Evolutionary conservation across 1,140 invertebrate genomes (phyloP), one percentile per base, ranked within the genome.

Genomic region (Linepithema humile): DNA sequence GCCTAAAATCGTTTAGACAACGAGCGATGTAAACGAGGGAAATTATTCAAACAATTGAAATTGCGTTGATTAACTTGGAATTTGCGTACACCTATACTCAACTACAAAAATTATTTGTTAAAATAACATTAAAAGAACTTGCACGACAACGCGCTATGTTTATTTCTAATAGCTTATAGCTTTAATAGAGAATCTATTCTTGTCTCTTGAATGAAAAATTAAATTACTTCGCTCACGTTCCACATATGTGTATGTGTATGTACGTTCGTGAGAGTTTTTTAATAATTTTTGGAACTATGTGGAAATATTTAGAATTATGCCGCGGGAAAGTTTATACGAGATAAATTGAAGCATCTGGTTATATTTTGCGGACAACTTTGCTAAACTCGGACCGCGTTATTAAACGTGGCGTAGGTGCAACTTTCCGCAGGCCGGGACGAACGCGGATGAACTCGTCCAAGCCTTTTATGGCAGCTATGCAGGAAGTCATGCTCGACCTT

Each of bases 401-500:
- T 53, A 57, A 70, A 69, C n/a, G 7, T 17, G 57, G n/a, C 6
- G n/a, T 17, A 69, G 5, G 9, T 26, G 59, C n/a, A 12, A 38
- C 4, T 32, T 48, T 78, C 35, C 48, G 53, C 32, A 15, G 20
- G 26, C 26, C 2, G 10, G 15, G 32, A 55, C 1, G 5, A 9
- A 10, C 35, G 12, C 10, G 62, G 17, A n/a, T 53, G 64, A 55
- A 55, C 23, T 50, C 35, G 17, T 43, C 38, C 48, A 23, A n/a
- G 23, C 4, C 62, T 70, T 57, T 55, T 70, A 29, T 7, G 26
- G 40, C 29, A 29, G 20, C 57, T 29, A 40, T 4, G 38, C 9
- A 26, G 55, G 17, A 57, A 48, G 38, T 43, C 48, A 12, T 20
- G 65, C 48, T 23, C 64, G 75, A 80, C 64, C 75, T 80, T 80